A percentile compares a stretch with the other conserved stretches of the same genome.
Evolutionary conservation across 2,113 vertebrate species (phyloP).

Genomic region (Bubalus kerabau): DNA sequence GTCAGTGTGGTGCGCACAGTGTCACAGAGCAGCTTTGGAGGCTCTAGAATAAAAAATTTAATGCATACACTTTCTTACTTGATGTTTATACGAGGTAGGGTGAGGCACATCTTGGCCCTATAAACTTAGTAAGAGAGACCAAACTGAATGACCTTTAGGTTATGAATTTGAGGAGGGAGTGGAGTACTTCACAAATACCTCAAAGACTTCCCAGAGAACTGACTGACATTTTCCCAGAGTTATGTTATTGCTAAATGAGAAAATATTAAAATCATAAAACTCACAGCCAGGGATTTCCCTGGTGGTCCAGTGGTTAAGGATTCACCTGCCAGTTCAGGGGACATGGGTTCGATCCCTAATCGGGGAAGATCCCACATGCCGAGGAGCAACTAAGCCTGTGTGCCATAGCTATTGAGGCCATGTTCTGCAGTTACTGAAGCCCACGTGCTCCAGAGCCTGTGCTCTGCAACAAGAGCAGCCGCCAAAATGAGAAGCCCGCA

Average conservation of each 20-base stretch:
- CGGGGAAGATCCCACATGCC: background rate
- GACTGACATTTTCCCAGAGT: background rate
- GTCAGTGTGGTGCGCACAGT: background rate
- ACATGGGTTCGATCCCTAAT: background rate
- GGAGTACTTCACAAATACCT: background rate
- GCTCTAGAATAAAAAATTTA: background rate
- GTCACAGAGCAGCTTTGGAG: background rate
- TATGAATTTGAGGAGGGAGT: background rate
- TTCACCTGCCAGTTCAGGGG: background rate
- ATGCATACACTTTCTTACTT: background rate
- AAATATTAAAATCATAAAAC: slow-evolving; percentile 2
- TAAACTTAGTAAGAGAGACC: background rate
- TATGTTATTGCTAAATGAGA: background rate
- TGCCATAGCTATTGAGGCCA: background rate
- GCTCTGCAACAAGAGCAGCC: background rate
- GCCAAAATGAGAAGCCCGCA: background rate
- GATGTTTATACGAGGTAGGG: background rate
- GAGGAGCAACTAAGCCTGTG: background rate
- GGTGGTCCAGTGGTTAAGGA: background rate
- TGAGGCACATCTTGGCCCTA: background rate
- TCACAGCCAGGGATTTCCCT: background rate
- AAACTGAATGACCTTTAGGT: background rate
- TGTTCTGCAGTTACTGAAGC: background rate
- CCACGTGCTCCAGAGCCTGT: background rate
- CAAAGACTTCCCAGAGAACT: background rate